Base-by-base conservation (phyloP, 2,113 vertebrate species). In the Cinclus cinclus region DNA sequence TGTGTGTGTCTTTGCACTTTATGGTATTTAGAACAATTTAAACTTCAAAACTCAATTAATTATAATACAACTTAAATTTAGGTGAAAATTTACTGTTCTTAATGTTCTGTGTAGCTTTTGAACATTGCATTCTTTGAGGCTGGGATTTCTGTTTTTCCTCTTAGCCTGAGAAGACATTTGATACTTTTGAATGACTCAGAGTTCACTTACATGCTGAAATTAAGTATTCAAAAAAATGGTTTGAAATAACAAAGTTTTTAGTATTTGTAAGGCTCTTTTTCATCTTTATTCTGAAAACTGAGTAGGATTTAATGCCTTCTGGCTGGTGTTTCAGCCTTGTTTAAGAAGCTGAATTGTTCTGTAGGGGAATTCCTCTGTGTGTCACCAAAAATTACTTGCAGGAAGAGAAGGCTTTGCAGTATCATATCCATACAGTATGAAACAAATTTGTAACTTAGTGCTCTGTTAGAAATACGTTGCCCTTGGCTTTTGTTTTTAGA, bases 41-140 rank as follows among this genome's bases (percentile, higher is more conserved):
- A n/a, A n/a, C n/a, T n/a, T n/a, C n/a, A n/a, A n/a, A n/a, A n/a
- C n/a, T n/a, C n/a, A n/a, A n/a, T n/a, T n/a, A n/a, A n/a, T n/a
- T n/a, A n/a, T n/a, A n/a, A n/a, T n/a, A n/a, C n/a, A n/a, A n/a
- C n/a, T n/a, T n/a, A n/a, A n/a, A n/a, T n/a, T 59, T 60, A 27
- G 11, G 10, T 53, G 33, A 37, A 35, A 11, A 47, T 13, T 17
- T 31, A 53, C 14, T 63, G 10, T 63, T 39, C 25, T 44, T 44
- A 63, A 59, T 1, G 1, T 13, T 60, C 14, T 44, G 1, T 81
- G 12, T 75, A 59, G 42, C 13, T 47, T 70, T 46, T 71, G 19
- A 60, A 33, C 3, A 5, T 11, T 55, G 8, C 49, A 4, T 81
- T 75, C 15, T 0, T 0, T 33, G 47, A 15, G 10, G 2, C 35